These are phyloP conservation scores for Rhabdornis inornatus DNA, from an alignment of 2,113 vertebrate species.

Conservation along the genomic window DNA sequence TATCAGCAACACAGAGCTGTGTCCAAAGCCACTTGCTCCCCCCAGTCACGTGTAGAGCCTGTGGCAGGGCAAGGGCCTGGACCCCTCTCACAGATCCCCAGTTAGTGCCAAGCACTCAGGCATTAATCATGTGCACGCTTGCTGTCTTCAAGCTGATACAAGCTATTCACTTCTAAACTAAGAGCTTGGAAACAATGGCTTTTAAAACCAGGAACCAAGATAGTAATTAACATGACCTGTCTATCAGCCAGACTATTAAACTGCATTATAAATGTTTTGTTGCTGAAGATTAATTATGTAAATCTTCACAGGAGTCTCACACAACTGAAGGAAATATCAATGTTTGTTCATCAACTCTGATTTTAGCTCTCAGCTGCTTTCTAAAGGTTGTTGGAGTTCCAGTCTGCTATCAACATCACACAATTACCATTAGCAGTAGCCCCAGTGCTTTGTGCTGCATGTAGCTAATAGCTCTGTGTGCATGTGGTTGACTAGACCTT, in stretches of 20 bases:
- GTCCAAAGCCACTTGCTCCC: neutral
- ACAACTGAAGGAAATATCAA: constrained; percentile 20
- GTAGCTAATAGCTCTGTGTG: neutral
- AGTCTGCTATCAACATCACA: neutral
- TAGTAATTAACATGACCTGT: constrained; percentile 45
- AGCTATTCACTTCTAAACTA: constrained; percentile 3
- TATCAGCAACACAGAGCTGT: neutral
- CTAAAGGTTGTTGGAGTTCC: neutral
- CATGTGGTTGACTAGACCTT: neutral
- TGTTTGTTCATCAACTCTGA: neutral
- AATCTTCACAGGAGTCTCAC: constrained; percentile 31
- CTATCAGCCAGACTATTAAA: constrained; percentile 41
- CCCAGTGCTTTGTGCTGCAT: neutral
- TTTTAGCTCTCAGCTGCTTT: constrained; percentile 11
- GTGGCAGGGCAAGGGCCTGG: neutral
- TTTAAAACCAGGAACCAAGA: constrained; percentile 29
- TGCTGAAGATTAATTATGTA: constrained; percentile 52
- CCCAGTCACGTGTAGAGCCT: neutral
- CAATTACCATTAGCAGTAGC: neutral
- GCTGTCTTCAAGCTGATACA: constrained; percentile 4
- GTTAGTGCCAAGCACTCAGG: neutral
- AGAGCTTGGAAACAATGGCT: constrained; percentile 17
- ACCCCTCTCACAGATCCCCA: neutral
- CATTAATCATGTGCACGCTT: constrained; percentile 38
- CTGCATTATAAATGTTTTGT: constrained; percentile 35